These are phyloP conservation scores for Buathra laborator DNA, from an alignment of 2,888 invertebrate genomes.

Conservation along the genomic window DNA sequence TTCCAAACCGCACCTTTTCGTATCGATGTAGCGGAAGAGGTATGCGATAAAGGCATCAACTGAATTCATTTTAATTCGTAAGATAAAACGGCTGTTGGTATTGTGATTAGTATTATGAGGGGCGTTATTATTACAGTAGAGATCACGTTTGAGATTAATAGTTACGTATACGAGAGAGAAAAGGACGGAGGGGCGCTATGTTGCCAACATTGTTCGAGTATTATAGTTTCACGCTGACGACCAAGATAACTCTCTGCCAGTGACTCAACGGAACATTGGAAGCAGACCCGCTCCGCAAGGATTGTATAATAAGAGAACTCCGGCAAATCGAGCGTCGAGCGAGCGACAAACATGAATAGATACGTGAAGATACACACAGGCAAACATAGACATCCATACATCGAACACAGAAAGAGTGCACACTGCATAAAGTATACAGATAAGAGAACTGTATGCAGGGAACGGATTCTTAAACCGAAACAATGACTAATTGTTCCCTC, in stretches of 20 bases:
- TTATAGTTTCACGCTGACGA: conserved; percentile 2
- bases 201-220: conserved; percentile 19
- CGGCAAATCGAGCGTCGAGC: conserved; percentile 25
- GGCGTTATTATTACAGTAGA: conserved; percentile 3
- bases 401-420: conserved; percentile 3
- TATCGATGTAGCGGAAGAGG: not conserved
- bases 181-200: not conserved
- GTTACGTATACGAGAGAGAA: not conserved
- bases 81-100: not conserved
- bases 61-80: not conserved
- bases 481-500: conserved; percentile 68
- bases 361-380: conserved; percentile 3
- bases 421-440: conserved; percentile 32
- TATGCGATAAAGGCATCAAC: not conserved
- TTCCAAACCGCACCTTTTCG: not conserved
- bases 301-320: conserved; percentile 10
- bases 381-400: not conserved
- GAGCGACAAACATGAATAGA: conserved; percentile 2
- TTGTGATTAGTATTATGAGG: not conserved
- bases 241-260: conserved; percentile 3
- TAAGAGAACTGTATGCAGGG: conserved; percentile 42
- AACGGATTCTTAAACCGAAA: conserved; percentile 63
- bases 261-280: not conserved
- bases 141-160: conserved; percentile 1
- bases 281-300: not conserved